These are phyloP conservation scores for Psylliodes chrysocephalus DNA, from an alignment of 2,888 invertebrate species.

Conservation along the genomic window DNA sequence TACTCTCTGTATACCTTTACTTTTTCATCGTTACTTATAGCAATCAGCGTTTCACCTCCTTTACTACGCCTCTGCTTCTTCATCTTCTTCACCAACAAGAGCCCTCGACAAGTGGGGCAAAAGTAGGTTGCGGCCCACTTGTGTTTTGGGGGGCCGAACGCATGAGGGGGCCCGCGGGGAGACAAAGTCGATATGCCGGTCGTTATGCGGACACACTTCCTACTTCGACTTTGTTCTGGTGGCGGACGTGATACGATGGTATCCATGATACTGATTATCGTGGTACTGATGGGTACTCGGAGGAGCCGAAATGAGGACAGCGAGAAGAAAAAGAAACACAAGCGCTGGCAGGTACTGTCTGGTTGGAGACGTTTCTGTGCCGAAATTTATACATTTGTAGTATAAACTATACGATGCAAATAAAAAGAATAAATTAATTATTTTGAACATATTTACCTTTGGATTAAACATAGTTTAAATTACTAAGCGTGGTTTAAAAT, in stretches of 20 bases:
- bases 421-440: too few species aligned
- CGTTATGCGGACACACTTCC: conserved; percentile 63
- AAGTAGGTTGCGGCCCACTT: conserved; percentile 24
- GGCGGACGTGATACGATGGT: conserved; percentile 55
- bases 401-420: too few species aligned
- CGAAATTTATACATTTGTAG: not conserved
- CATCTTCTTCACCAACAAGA: not conserved
- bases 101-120: not conserved
- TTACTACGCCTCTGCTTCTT: not conserved
- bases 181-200: conserved; percentile 42
- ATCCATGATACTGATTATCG: conserved; percentile 3
- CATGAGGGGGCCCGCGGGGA: conserved; percentile 41
- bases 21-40: too few species aligned
- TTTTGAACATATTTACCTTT: too few species aligned
- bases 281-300: conserved; percentile 5
- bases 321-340: conserved; percentile 10
- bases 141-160: conserved; percentile 21
- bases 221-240: conserved; percentile 53
- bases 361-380: not conserved
- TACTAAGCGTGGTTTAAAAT: too few species aligned
- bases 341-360: not conserved
- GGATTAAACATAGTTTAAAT: too few species aligned
- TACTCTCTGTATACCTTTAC: too few species aligned
- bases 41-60: too few species aligned
- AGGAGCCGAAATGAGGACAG: conserved; percentile 23